phyloP scores from a whole-genome alignment of 2,113 vertebrate genomes.

The Steatornis caripensis region DNA sequence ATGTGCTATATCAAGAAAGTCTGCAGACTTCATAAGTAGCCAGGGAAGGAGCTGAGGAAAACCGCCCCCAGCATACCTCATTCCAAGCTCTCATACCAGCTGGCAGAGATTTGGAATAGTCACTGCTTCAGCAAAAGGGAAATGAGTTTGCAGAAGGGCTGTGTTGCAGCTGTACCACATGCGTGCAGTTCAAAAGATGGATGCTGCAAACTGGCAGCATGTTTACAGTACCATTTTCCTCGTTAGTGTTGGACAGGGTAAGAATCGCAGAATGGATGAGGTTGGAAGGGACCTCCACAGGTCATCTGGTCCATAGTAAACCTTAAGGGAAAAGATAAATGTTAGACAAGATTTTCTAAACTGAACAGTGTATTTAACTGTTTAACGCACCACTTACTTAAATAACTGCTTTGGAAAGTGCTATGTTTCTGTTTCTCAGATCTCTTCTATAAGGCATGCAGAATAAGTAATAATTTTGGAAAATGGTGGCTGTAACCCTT shows the following conservation, averaged over 20 bases:
- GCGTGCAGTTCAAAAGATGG: neutral
- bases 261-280: too few species aligned
- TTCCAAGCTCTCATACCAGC: neutral
- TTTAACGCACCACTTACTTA: neutral
- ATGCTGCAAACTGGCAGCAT: neutral
- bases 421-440: neutral
- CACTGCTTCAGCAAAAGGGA: neutral
- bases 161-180: neutral
- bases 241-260: neutral
- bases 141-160: neutral
- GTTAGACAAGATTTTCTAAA: neutral
- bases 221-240: neutral
- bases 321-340: neutral
- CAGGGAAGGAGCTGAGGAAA: neutral
- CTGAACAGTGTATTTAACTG: neutral
- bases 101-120: neutral
- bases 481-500: neutral
- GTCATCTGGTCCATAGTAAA: neutral
- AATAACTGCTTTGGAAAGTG: neutral
- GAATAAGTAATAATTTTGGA: neutral
- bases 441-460: neutral
- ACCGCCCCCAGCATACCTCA: neutral
- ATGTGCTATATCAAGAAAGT: neutral
- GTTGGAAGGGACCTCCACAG: neutral
- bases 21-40: neutral